phyloP scores from a whole-genome alignment of 2,888 invertebrate species.

The Drosophila longiperda region DNA sequence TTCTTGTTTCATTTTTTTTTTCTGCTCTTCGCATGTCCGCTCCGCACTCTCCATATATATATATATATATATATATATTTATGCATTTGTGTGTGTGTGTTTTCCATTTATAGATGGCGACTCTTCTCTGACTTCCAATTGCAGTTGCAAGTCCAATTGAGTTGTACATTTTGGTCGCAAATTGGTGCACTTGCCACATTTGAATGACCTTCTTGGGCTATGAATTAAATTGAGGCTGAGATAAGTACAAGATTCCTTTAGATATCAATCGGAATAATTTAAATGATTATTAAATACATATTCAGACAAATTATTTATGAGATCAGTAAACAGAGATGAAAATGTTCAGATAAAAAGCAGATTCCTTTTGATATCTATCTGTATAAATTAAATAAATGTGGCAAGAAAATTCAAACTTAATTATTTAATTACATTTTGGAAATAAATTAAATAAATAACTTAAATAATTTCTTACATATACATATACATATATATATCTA shows the following conservation, averaged over 20 bases:
- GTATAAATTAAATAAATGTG: no score
- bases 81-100: slow-evolving; percentile 12
- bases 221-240: not conserved
- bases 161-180: slow-evolving; percentile 48
- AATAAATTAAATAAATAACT: not conserved
- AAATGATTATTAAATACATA: not conserved
- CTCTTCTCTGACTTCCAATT: slow-evolving; percentile 32
- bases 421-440: not conserved
- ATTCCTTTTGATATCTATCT: no score
- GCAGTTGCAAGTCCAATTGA: slow-evolving; percentile 49
- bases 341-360: no score
- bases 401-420: no score
- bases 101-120: slow-evolving; percentile 60
- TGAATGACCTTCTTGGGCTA: slow-evolving; percentile 14
- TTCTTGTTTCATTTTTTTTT: slow-evolving; percentile 59
- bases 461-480: not conserved
- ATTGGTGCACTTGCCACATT: slow-evolving; percentile 31
- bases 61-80: not conserved
- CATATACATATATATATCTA: not conserved
- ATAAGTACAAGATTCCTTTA: not conserved
- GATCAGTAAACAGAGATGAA: accelerated
- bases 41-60: slow-evolving; percentile 25
- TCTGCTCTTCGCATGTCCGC: slow-evolving; percentile 37
- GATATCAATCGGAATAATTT: not conserved
- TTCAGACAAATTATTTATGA: not conserved